Evolutionary conservation across 2,888 invertebrate genomes (phyloP), one percentile per base, ranked within the genome.

Genomic region (Lapara coniferarum): DNA sequence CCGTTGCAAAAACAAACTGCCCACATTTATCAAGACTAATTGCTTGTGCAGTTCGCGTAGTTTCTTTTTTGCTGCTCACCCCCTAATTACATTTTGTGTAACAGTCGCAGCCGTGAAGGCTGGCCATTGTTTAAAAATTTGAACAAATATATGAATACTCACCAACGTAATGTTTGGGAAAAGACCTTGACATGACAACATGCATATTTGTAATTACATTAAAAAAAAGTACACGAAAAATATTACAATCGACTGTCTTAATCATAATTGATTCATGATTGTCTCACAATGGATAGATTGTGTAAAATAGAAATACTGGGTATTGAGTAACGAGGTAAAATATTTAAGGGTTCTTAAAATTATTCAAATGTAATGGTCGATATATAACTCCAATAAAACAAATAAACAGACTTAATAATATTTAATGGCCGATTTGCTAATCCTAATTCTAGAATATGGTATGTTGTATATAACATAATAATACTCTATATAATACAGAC

Each of bases 61-160:
- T 78, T 73, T 53, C 49, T 66, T 66, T 19, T 30, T 57, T 67
- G 19, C 70, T 69, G 69, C 72, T 68, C 71, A 71, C 75, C 74
- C 74, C 57, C 71, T 70, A 72, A 63, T 70, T 63, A 58, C 49
- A 30, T 53, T 71, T 77, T 77, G 71, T 72, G 78, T 77, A 80
- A 83, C 79, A 79, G 67, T 69, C 78, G 74, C 46, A 56, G 70
- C 77, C 85, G 80, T 87, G 87, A 87, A 88, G 88, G 88, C 70
- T 77, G 71, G 0, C 77, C 69, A 84, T 87, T 87, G 87, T 87
- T 76, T 63, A 72, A 69, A 72, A 69, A 59, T 51, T 52, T 59
- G 57, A 67, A 63, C 69, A 66, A 66, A 56, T 57, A 51, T 44
- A 66, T 66, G 71, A 71, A 53, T 46, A 67, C 72, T 52, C 69